phyloP scores from a whole-genome alignment of 2,797 vertebrate genomes.

The Argentina silus region DNA sequence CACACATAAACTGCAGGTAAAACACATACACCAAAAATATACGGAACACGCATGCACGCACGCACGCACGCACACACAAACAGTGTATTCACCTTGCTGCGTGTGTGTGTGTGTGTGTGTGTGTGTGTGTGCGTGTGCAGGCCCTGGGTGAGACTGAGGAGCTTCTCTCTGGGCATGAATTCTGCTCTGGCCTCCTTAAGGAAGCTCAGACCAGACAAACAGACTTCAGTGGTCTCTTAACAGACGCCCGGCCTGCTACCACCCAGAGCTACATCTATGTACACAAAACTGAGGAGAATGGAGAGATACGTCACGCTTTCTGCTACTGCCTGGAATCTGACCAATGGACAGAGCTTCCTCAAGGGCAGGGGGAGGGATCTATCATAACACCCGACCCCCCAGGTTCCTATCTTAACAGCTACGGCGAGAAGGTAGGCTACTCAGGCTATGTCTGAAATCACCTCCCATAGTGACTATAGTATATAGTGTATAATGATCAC shows the following conservation, averaged over 20 bases:
- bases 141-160: conserved; percentile 71
- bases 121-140: conserved; percentile 33
- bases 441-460: not conserved
- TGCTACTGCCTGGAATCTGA: conserved; percentile 91
- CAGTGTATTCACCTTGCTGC: not conserved
- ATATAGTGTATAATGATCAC: too few species aligned
- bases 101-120: not conserved
- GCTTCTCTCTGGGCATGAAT: conserved; percentile 71
- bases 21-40: conserved; percentile 88
- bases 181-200: conserved; percentile 75
- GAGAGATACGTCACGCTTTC: conserved; percentile 84
- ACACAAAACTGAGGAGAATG: conserved; percentile 92
- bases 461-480: too few species aligned
- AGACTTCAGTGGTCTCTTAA: conserved; percentile 82
- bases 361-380: conserved; percentile 35
- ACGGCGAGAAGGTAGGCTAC: conserved; percentile 83
- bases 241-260: conserved; percentile 90
- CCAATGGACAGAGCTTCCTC: conserved; percentile 86
- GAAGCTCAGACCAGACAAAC: conserved; percentile 81
- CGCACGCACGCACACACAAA: conserved; percentile 43
- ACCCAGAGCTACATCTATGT: conserved; percentile 94
- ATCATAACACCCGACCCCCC: conserved; percentile 84
- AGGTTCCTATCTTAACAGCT: conserved; percentile 89
- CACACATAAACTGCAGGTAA: conserved; percentile 78
- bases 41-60: conserved; percentile 73